Base-by-base conservation (phyloP, 2,113 vertebrate species). In the Cinclus cinclus region DNA sequence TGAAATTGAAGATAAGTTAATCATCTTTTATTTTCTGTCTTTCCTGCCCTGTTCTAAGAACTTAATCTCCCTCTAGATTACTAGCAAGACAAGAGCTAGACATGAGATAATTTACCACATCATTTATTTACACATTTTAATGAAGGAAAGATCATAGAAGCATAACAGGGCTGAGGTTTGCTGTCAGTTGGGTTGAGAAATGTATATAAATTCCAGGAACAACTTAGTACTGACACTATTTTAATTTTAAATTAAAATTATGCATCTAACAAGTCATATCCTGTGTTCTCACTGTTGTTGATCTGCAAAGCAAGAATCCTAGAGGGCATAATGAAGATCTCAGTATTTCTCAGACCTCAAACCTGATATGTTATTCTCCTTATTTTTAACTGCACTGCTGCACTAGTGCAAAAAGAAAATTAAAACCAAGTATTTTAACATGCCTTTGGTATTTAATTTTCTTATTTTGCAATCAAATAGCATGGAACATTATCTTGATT, bases 51-150 rank as follows among this genome's bases (percentile, higher is more conserved):
- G 44, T 93, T 94, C 90, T 90, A 92, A 88, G 87, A 95, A 95
- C 42, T 76, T 87, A 25, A 85, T 92, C 81, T 92, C 90, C 82
- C 91, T 95, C 89, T 87, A 96, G 93, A 95, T 90, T 94, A 95
- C 90, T 84, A 95, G 90, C 68, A 92, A 96, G 92, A 96, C 68
- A 90, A 95, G 94, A 95, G 76, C 85, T 87, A 96, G 86, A 95
- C 94, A 87, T 78, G 49, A 93, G 88, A 95, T 96, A 96, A 95
- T 97, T 95, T 97, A 87, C 94, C 88, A 94, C 92, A 96, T 93
- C 60, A 94, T 97, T 96, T 97, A 96, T 92, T 96, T 96, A 93
- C 74, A 93, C 46, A 92, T 95, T 96, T 95, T 96, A 96, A 93
- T 93, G 93, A 93, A 86, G 76, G 31, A 75, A 87, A 89, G 73